A percentile compares a stretch with the other conserved stretches of the same genome.
phyloP scores from a whole-genome alignment of 2,797 vertebrate species.

The Dipus sagitta region DNA sequence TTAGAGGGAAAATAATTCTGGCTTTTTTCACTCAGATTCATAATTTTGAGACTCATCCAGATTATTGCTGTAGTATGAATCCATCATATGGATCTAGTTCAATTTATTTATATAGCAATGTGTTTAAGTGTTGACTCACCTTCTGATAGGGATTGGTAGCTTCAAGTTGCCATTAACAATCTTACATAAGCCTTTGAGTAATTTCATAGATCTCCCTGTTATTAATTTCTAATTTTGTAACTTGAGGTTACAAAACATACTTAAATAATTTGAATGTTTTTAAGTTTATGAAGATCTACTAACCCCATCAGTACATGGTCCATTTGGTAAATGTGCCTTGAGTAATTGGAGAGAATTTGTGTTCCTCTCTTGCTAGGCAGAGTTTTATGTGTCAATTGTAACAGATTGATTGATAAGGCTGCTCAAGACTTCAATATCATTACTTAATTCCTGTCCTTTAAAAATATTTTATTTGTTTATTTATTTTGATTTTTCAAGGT shows the following conservation, averaged over 20 bases:
- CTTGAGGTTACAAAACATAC: neutral
- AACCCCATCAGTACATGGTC: neutral
- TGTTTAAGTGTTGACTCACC: neutral
- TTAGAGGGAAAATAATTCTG: neutral
- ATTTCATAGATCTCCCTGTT: neutral
- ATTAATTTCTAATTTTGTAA: neutral
- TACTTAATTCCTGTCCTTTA: neutral
- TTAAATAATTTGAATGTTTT: slow-evolving; percentile 21
- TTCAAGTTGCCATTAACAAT: neutral
- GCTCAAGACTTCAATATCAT: neutral
- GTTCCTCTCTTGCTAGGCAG: neutral
- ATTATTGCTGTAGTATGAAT: neutral
- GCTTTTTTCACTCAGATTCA: slow-evolving; percentile 10
- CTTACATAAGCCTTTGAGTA: neutral
- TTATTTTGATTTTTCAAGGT: too few relatives aligned
- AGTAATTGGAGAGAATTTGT: neutral
- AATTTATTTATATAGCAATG: neutral
- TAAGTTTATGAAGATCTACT: neutral
- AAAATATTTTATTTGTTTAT: too few relatives aligned
- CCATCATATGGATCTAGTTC: neutral
- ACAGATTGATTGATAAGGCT: neutral
- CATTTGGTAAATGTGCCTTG: slow-evolving; percentile 6
- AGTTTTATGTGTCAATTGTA: neutral
- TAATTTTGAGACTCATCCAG: neutral
- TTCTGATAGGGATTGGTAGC: neutral